phyloP scores from a whole-genome alignment of 2,113 vertebrate species.

The Chloropsis cyanopogon region DNA sequence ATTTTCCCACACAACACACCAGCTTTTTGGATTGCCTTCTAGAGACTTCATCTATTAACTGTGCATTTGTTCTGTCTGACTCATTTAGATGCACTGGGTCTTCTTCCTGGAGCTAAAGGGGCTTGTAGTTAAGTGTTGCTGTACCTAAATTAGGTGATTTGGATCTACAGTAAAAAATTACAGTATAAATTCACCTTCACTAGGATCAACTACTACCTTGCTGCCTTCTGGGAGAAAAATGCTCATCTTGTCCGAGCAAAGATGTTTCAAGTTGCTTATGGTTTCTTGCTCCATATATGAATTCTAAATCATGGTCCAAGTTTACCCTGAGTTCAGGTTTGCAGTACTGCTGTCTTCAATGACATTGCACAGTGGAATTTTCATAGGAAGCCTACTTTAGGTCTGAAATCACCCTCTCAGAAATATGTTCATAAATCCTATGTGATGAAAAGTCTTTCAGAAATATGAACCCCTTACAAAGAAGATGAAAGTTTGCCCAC shows the following conservation, averaged over 20 bases:
- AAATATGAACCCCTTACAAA: background rate
- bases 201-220: background rate
- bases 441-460: background rate
- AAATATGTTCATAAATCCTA: background rate
- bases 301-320: background rate
- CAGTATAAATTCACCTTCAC: background rate
- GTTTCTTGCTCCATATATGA: background rate
- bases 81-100: background rate
- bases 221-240: background rate
- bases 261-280: background rate
- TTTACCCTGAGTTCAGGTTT: background rate
- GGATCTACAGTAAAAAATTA: background rate
- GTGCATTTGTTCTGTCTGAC: background rate
- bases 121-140: background rate
- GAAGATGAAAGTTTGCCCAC: background rate
- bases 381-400: background rate
- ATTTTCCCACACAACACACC: background rate
- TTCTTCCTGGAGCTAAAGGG: background rate
- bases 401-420: background rate
- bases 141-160: background rate
- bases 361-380: background rate
- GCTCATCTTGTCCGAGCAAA: background rate
- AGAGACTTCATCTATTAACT: background rate
- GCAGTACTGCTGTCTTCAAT: background rate
- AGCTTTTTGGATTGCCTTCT: background rate